Evolutionary conservation across 2,888 invertebrate genomes (phyloP), one percentile per base, ranked within the genome.

Genomic region (Rhagophthalmus giganteus): DNA sequence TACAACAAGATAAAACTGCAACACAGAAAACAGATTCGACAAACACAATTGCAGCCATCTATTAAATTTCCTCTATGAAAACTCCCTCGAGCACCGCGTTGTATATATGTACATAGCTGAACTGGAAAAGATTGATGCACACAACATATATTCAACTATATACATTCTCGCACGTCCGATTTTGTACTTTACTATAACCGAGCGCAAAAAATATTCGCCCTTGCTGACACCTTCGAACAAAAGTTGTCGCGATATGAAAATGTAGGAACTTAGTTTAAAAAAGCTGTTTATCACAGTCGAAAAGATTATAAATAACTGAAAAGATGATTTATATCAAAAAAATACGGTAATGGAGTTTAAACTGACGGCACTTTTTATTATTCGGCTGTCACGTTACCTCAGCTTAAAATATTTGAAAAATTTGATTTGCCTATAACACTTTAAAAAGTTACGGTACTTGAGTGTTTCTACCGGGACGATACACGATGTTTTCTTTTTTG

Each of bases 321-420:
- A n/a, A n/a, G 38, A 47, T 47, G 47, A 47, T 47, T 47, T 47
- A 39, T 47, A 39, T 28, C 39, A 30, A 45, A 37, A 10, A 28
- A 26, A 44, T 13, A 34, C 28, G 44, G 35, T 44, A 24, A 35
- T 35, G 35, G 35, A 44, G 35, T 44, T 27, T 24, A 28, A 13
- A 44, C 44, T 30, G 39, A 30, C 39, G n/a, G n/a, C n/a, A n/a
- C n/a, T n/a, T n/a, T n/a, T n/a, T n/a, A n/a, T n/a, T n/a, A n/a
- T n/a, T n/a, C n/a, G n/a, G n/a, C n/a, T n/a, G n/a, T n/a, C n/a
- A n/a, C n/a, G n/a, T n/a, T n/a, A n/a, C n/a, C n/a, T n/a, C n/a
- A n/a, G n/a, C n/a, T n/a, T n/a, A n/a, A n/a, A n/a, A n/a, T n/a
- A n/a, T n/a, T n/a, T n/a, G n/a, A n/a, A n/a, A n/a, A n/a, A n/a